phyloP scores from a whole-genome alignment of 2,888 invertebrate genomes.

The Drosophila sordidapex region DNA sequence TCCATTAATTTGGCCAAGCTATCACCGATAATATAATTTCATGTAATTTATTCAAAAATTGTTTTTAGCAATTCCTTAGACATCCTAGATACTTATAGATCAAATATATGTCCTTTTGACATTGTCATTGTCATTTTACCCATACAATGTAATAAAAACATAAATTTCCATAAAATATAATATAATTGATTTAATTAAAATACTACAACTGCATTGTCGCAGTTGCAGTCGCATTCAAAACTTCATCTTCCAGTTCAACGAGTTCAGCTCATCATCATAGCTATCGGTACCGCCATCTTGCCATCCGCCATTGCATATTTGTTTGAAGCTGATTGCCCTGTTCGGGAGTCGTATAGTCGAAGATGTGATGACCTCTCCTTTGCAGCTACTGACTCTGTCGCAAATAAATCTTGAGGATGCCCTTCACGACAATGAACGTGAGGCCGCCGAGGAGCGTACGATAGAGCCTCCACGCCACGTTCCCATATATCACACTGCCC shows the following conservation, averaged over 20 bases:
- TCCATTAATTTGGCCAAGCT: too few relatives aligned
- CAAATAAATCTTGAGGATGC: slow-evolving; percentile 96
- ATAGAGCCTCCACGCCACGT: slow-evolving; percentile 94
- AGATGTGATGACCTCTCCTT: slow-evolving; percentile 94
- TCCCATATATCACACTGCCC: slow-evolving; percentile 94
- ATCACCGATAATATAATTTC: too few relatives aligned
- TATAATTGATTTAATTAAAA: slow-evolving; percentile 20
- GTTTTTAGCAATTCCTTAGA: too few relatives aligned
- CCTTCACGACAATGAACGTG: slow-evolving; percentile 96
- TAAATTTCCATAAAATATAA: not conserved
- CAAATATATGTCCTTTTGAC: too few relatives aligned
- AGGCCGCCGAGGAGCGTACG: slow-evolving; percentile 96
- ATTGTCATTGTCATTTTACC: not conserved
- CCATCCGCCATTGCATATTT: not conserved
- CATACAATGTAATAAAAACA: not conserved
- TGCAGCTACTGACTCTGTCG: slow-evolving; percentile 96
- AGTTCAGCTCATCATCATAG: not conserved
- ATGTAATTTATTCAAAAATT: too few relatives aligned
- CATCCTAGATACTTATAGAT: too few relatives aligned
- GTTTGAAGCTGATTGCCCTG: not conserved
- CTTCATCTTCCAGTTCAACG: not conserved
- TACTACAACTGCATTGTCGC: slow-evolving; percentile 12
- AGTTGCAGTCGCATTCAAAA: too few relatives aligned
- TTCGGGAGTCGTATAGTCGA: slow-evolving; percentile 87
- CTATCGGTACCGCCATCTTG: slow-evolving; percentile 34